Base-by-base conservation (phyloP, 1,140 invertebrate genomes). In the Gonioctena quinquepunctata region DNA sequence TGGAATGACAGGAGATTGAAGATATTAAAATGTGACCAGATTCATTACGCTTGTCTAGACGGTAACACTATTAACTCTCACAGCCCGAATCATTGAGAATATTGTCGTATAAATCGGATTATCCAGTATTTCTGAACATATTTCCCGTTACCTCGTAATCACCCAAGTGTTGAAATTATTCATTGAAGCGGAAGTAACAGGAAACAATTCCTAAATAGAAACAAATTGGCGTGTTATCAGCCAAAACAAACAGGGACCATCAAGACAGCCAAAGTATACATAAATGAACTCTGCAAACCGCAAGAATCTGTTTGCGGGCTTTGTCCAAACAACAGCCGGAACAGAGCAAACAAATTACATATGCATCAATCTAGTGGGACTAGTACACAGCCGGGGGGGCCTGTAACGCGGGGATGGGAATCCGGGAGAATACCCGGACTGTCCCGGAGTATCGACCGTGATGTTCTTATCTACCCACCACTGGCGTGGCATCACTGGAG, bases 401-500 rank as follows among this genome's bases (percentile, higher is more conserved):
- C n/a, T 16, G 60, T 18, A 63, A 27, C n/a, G 56, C 56, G 22
- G 62, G 69, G 57, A 54, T 63, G 23, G 54, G 69, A 69, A 64
- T 76, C 72, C 71, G 66, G 73, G 73, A 75, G 66, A 70, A 69
- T 70, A 69, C 67, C 73, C 71, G 76, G 76, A 77, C 60, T 69
- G 68, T 75, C 73, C 72, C 71, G 75, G 70, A 77, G 61, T 78
- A 78, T 78, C 77, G 77, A 78, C 76, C 72, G 71, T 66, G 71
- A 74, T 77, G 69, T 71, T 75, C 70, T 77, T 77, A 79, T 76
- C 75, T 76, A 71, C 73, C 73, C 72, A 73, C 74, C 71, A 70
- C 73, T 73, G 77, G 77, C 75, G 77, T 71, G 75, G 77, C 75
- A 75, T 75, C 77, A 33, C 62, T 68, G 66, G 49, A 54, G 77